Evolutionary conservation across 2,888 invertebrate species (phyloP), one percentile per base, ranked within the genome.

Genomic region (Lordiphosa fenestrarum): DNA sequence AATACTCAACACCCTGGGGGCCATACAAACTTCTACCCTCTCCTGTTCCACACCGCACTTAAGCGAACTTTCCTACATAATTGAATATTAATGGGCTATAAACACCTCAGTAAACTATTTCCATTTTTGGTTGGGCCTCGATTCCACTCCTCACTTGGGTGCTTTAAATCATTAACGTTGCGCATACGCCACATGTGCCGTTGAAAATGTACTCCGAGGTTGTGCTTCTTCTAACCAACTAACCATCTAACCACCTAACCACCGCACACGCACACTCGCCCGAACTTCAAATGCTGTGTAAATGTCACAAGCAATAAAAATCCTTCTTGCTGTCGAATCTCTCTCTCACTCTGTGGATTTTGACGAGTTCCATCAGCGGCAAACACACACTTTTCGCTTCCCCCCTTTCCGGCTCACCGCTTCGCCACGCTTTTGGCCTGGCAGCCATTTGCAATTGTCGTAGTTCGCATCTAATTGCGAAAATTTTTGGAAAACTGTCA

Each of bases 401-500:
- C 44, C 33, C 9, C 12, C 6, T 15, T 23, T 41, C 2, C 0
- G 39, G 5, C 23, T 25, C 9, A 25, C 12, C 12, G 37, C 12
- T 15, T 1, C 15, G 25, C 21, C 19, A 44, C 36, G 12, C 46
- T 35, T 36, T 39, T 13, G 35, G 39, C 39, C 58, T 44, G 42
- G 40, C 60, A 54, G 47, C 57, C 73, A 69, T 72, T 73, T 54
- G 67, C 39, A 66, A 81, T 81, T 73, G 78, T 81, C 68, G 70
- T 58, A 66, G 51, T 67, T 81, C 55, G 73, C 75, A 73, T 76
- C 82, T 76, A 76, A 76, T 81, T 81, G 82, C 64, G 71, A 77
- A 81, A 73, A 77, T 76, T 76, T 80, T 81, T 71, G 73, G 73
- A 81, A 71, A 76, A 77, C 75, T 76, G 75, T 81, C 78, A 76